Base-by-base conservation (phyloP, 2,888 invertebrate genomes). In the Myopa tessellatipennis region DNA sequence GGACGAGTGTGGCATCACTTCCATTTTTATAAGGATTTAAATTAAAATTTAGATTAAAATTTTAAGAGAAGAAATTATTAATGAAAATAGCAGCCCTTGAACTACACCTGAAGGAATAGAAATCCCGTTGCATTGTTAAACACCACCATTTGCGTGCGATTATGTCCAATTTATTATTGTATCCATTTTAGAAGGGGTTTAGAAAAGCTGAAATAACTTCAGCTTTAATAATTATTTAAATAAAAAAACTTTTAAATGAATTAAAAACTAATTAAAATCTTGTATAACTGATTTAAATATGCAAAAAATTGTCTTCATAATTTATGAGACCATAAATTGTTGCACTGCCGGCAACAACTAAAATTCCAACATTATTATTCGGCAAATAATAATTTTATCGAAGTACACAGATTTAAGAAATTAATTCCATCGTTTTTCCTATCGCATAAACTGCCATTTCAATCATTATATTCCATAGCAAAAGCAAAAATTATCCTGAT, bases 401-500 rank as follows among this genome's bases (percentile, higher is more conserved):
- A 63, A 63, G 10, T 16, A 63, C n/a, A 63, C 1, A 63, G 18
- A 38, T 65, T 65, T 65, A 65, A 16, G 12, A 26, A 65, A 65
- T 26, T 65, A 26, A 65, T 65, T 65, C 65, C 65, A 65, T 65
- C 34, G 38, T 16, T 69, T 40, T 36, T 38, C 2, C 12, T 18
- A 38, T 45, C 4, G 45, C n/a, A 65, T 45, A 69, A 65, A 65
- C 65, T 65, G 34, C 65, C 65, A 65, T 65, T 65, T 34, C 1
- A 65, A 65, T 65, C 65, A 65, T 65, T 18, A 65, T 34, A 65
- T 65, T 65, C 34, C 4, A 65, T 65, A 65, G 18, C n/a, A 65
- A 65, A 65, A 14, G n/a, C n/a, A n/a, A n/a, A n/a, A n/a, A n/a
- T n/a, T n/a, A n/a, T 5, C 65, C 1, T 65, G 4, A 18, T 38